Evolutionary conservation across 2,888 invertebrate genomes (phyloP).

Genomic region (Chrysolina haemoptera): DNA sequence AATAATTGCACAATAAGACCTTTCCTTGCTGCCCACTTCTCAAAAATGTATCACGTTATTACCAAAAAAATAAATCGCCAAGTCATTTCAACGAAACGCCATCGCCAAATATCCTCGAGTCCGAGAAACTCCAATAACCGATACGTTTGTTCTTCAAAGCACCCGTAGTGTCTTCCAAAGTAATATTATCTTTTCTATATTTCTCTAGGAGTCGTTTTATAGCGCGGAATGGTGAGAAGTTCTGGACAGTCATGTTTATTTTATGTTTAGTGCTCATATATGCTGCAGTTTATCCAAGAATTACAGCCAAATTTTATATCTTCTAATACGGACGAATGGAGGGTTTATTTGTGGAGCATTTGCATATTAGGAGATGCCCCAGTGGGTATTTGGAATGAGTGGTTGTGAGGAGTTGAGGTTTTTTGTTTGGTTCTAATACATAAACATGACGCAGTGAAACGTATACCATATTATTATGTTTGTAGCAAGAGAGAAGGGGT

Average conservation of each 20-base stretch:
- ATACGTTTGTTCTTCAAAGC: conserved; percentile 19
- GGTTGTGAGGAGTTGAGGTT: not conserved
- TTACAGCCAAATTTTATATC: conserved; percentile 21
- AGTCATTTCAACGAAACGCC: not conserved
- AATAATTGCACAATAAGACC: no score
- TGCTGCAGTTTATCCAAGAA: conserved; percentile 23
- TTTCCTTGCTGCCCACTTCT: not conserved
- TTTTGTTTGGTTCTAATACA: no score
- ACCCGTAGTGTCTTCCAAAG: not conserved
- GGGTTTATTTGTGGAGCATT: conserved; percentile 10
- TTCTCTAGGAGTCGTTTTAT: not conserved
- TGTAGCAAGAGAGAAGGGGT: no score
- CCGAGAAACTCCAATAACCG: conserved; percentile 19
- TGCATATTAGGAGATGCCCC: not conserved
- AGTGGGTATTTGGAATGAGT: not conserved
- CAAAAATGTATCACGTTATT: not conserved
- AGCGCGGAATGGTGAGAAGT: conserved; percentile 30
- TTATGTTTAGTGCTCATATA: conserved; percentile 29
- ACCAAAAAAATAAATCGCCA: not conserved
- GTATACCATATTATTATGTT: no score
- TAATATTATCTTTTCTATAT: conserved; percentile 23
- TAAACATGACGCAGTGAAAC: no score
- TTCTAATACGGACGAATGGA: not conserved
- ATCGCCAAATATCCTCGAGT: not conserved
- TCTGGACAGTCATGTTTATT: conserved; percentile 30